A percentile compares a stretch with the other conserved stretches of the same genome.
These are phyloP conservation scores for Diplodus sargus DNA, from an alignment of 2,797 vertebrate genomes.

Conservation along the genomic window DNA sequence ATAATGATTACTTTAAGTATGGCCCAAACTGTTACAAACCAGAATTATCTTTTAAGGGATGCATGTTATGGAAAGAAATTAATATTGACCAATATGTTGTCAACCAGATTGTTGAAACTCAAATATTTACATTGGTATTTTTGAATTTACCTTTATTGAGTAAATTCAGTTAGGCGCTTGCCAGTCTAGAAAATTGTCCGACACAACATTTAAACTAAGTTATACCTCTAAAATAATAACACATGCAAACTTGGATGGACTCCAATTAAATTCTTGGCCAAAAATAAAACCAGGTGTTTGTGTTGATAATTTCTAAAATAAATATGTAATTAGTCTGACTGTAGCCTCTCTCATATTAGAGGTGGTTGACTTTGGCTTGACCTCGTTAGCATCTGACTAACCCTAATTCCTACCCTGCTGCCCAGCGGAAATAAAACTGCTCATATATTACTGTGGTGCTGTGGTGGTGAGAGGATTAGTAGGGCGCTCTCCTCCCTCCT, in stretches of 20 bases:
- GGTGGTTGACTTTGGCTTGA: constrained; percentile 37
- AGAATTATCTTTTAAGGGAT: not conserved
- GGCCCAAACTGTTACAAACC: not conserved
- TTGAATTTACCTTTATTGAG: not conserved
- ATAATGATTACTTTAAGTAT: not conserved
- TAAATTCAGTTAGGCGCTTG: not conserved
- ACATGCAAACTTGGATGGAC: not conserved
- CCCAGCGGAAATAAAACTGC: constrained; percentile 42
- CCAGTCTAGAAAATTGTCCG: constrained; percentile 12
- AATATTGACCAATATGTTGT: not conserved
- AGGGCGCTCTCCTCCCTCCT: constrained; percentile 36
- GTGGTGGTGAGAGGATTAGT: constrained; percentile 56
- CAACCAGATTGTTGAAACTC: not conserved
- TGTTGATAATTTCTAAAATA: constrained; percentile 18
- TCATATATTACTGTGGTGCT: constrained; percentile 45
- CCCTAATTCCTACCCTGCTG: constrained; percentile 46
- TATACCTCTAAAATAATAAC: constrained; percentile 13
- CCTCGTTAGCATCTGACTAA: constrained; percentile 15
- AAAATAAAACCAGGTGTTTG: constrained; percentile 25
- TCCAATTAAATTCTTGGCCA: not conserved
- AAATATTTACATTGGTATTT: not conserved
- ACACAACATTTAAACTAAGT: not conserved
- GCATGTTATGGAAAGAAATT: not conserved
- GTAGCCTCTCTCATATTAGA: constrained; percentile 25
- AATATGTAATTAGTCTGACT: constrained; percentile 43